Percentiles rank a stretch among this genome's conserved stretches.
These are phyloP conservation scores for Drosophila acutilabella DNA, from an alignment of 2,888 invertebrate species.

Conservation along the genomic window DNA sequence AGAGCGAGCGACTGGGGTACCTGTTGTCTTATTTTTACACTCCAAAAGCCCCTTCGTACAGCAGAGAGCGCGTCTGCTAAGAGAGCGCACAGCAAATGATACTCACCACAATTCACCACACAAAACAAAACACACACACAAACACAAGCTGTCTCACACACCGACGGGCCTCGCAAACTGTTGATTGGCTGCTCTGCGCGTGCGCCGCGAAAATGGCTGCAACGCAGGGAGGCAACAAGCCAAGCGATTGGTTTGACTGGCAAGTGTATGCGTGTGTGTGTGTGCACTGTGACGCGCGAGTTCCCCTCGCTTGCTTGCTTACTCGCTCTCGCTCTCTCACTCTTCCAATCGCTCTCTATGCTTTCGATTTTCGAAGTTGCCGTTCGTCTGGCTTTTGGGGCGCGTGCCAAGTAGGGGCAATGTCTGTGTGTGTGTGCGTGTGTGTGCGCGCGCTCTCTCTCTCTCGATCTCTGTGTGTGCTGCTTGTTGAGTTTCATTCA, in stretches of 20 bases:
- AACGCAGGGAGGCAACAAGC: conserved; percentile 83
- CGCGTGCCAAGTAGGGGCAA: conserved; percentile 76
- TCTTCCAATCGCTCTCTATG: conserved; percentile 36
- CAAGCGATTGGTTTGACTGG: conserved; percentile 69
- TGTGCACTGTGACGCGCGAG: conserved; percentile 56
- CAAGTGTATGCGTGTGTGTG: conserved; percentile 5
- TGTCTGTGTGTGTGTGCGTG: conserved; percentile 21
- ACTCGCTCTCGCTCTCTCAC: conserved; percentile 9
- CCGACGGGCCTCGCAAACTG: conserved; percentile 82
- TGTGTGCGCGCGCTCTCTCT: conserved; percentile 14
- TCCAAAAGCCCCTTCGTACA: conserved; percentile 44
- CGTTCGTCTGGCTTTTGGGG: conserved; percentile 52
- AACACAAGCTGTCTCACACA: conserved; percentile 11
- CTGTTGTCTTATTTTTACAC: conserved; percentile 76
- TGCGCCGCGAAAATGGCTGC: conserved; percentile 85
- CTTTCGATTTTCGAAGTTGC: conserved; percentile 67
- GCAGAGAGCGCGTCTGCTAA: conserved; percentile 25
- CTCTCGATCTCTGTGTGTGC: conserved; percentile 20
- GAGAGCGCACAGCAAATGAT: conserved; percentile 38
- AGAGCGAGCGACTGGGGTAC: conserved; percentile 59
- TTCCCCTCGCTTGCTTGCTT: conserved; percentile 49
- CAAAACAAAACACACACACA: conserved; percentile 8
- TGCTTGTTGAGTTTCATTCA: conserved; percentile 85
- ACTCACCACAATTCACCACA: conserved; percentile 51
- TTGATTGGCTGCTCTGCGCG: conserved; percentile 84